These are phyloP conservation scores for Albula goreensis DNA, from an alignment of 2,113 vertebrate genomes.

Conservation along the genomic window DNA sequence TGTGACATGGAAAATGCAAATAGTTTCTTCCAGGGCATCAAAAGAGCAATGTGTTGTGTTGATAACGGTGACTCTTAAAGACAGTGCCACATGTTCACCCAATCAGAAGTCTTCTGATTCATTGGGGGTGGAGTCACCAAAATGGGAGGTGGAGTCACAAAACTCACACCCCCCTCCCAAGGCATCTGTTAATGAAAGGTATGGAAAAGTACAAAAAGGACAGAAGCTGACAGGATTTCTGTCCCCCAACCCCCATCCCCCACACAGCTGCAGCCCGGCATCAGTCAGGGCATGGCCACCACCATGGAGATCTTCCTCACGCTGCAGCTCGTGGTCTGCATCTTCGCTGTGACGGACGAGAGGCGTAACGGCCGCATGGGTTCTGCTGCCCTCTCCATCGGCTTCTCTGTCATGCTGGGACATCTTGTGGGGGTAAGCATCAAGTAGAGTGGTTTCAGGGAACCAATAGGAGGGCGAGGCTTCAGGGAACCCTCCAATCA, in stretches of 20 bases:
- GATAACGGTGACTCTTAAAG: too few species aligned
- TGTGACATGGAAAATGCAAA: too few species aligned
- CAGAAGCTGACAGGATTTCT: too few species aligned
- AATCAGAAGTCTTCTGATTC: neutral
- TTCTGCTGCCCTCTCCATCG: slow-evolving; percentile 85
- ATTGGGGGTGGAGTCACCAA: neutral
- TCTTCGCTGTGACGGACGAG: slow-evolving; percentile 86
- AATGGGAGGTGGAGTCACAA: neutral
- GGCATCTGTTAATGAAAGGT: too few species aligned
- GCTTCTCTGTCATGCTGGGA: slow-evolving; percentile 86
- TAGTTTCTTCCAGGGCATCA: too few species aligned
- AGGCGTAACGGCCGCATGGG: slow-evolving; percentile 83
- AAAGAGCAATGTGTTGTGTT: too few species aligned
- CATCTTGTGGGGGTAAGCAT: slow-evolving; percentile 90
- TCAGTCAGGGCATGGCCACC: slow-evolving; percentile 85
- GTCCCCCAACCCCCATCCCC: too few species aligned
- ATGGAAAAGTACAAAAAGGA: too few species aligned
- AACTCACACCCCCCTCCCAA: too few species aligned
- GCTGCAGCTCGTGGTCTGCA: slow-evolving; percentile 85
- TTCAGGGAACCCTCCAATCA: neutral
- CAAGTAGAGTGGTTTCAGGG: too few species aligned
- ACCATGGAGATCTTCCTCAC: slow-evolving; percentile 90
- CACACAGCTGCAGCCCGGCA: slow-evolving; percentile 80
- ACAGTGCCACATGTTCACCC: too few species aligned
- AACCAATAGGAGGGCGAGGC: neutral